Conservation (phyloP, 1,140 invertebrate genomes). For the Megalopta genalis region DNA sequence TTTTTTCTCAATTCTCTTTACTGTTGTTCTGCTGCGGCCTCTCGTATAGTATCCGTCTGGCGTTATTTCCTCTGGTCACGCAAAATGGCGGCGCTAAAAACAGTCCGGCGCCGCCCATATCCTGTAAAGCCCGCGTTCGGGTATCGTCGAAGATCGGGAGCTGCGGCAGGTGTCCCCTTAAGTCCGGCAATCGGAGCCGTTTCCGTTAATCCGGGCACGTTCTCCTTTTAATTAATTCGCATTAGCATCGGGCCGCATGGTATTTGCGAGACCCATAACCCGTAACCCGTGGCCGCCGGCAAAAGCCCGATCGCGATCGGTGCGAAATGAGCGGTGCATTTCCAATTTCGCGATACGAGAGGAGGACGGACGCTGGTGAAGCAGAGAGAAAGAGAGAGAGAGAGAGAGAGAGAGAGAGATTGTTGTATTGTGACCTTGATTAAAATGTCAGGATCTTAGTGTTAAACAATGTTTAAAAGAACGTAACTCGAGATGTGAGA, state of each 20-base stretch:
- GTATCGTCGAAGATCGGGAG: neutral
- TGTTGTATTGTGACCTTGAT: too few relatives aligned
- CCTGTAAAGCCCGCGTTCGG: too few relatives aligned
- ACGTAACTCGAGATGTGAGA: too few relatives aligned
- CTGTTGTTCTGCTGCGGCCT: too few relatives aligned
- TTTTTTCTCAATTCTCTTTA: too few relatives aligned
- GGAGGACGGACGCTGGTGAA: too few relatives aligned
- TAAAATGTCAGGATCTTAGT: too few relatives aligned
- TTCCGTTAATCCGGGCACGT: constrained; percentile 15
- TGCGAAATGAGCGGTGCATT: constrained; percentile 12
- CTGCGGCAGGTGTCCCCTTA: neutral
- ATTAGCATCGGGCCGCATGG: neutral
- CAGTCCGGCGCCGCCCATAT: neutral
- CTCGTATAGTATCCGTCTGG: too few relatives aligned
- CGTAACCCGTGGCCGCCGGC: neutral
- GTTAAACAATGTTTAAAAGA: too few relatives aligned
- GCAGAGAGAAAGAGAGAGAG: too few relatives aligned
- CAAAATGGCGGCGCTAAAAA: neutral
- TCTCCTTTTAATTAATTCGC: constrained; percentile 41
- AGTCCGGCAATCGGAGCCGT: neutral
- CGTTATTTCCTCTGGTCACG: neutral
- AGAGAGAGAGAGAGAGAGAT: too few relatives aligned
- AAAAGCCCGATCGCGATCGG: constrained; percentile 6
- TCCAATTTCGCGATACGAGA: constrained; percentile 17
- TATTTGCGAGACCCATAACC: constrained; percentile 27